These are phyloP conservation scores for Eulemur mongoz DNA, from an alignment of 2,797 vertebrate genomes.

Conservation along the genomic window DNA sequence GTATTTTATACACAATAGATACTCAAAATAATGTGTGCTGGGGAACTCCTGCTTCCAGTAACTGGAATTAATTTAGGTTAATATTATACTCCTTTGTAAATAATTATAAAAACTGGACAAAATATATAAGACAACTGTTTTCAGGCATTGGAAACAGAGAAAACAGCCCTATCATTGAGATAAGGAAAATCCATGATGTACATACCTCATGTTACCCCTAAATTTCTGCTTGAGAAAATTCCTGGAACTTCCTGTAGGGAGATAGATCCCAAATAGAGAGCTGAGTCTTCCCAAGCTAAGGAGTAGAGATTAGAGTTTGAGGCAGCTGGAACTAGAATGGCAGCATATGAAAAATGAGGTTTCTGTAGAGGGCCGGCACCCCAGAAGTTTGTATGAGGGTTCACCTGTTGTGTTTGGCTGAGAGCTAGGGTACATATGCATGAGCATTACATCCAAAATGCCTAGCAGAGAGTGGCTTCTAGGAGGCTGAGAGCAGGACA, in stretches of 20 bases:
- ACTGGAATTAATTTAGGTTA: neutral
- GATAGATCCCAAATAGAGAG: neutral
- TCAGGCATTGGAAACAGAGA: neutral
- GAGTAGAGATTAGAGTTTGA: neutral
- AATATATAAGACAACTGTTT: neutral
- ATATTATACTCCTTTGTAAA: neutral
- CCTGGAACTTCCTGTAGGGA: neutral
- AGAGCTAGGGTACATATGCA: neutral
- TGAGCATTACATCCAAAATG: neutral
- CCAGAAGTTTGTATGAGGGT: neutral
- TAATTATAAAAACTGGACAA: neutral
- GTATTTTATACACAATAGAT: neutral
- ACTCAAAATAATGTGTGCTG: neutral
- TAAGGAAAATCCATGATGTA: neutral
- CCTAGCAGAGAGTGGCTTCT: neutral
- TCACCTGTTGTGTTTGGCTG: neutral
- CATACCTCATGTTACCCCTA: neutral
- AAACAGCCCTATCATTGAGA: neutral
- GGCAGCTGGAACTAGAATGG: neutral
- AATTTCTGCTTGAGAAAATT: neutral
- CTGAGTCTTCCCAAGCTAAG: neutral
- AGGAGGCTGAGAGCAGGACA: neutral
- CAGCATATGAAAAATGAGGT: neutral
- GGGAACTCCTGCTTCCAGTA: neutral
- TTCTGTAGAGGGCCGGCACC: fast-evolving